phyloP scores from a whole-genome alignment of 2,888 invertebrate genomes.

The Aporophyla lueneburgensis region DNA sequence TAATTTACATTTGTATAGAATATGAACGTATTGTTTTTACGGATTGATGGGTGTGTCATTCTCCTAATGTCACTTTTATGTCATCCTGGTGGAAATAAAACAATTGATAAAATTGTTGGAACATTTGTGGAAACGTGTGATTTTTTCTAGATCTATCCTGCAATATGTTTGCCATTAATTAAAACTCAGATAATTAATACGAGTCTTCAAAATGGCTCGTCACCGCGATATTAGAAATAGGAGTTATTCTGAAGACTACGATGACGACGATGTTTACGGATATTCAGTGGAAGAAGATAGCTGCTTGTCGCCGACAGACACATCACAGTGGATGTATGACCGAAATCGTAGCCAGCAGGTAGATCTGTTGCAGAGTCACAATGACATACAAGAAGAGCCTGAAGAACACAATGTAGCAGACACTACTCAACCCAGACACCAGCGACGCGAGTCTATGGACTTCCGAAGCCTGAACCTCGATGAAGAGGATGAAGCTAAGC shows the following conservation, averaged over 20 bases:
- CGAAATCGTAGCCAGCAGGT: conserved; percentile 93
- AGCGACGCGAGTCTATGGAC: conserved; percentile 87
- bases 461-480: conserved; percentile 89
- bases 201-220: conserved; percentile 93
- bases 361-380: conserved; percentile 94
- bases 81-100: conserved; percentile 19
- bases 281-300: conserved; percentile 98
- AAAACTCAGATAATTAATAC: conserved; percentile 22
- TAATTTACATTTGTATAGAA: conserved; percentile 9
- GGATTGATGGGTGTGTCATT: conserved; percentile 35
- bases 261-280: conserved; percentile 97
- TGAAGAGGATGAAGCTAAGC: conserved; percentile 93
- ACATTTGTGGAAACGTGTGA: conserved; percentile 69
- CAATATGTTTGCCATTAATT: conserved; percentile 50
- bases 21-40: conserved; percentile 39
- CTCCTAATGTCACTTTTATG: conserved; percentile 10
- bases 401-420: conserved; percentile 85
- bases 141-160: conserved; percentile 44
- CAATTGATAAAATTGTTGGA: conserved; percentile 55
- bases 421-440: conserved; percentile 70
- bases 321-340: conserved; percentile 96
- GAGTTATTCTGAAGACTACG: conserved; percentile 97
- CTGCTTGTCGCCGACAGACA: conserved; percentile 97
- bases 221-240: conserved; percentile 96
- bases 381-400: conserved; percentile 93